These are phyloP conservation scores for Rhagoletis zephyria DNA, from an alignment of 1,140 invertebrate species.

Conservation along the genomic window DNA sequence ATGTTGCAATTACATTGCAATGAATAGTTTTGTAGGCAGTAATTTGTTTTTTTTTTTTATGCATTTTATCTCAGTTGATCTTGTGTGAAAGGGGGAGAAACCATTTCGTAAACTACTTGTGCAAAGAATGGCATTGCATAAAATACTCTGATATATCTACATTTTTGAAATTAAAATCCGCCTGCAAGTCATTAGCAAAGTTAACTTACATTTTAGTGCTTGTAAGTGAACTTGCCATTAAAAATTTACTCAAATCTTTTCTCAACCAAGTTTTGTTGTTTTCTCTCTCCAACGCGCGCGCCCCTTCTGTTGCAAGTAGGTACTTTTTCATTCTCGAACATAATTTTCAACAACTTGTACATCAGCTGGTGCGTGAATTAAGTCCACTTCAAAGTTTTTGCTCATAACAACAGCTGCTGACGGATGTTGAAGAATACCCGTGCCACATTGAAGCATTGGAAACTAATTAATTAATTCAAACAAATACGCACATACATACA, in stretches of 20 bases:
- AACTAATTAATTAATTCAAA: conserved; percentile 38
- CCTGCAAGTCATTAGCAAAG: background rate
- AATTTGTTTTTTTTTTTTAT: conserved; percentile 21
- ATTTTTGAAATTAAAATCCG: background rate
- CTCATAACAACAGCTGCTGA: conserved; percentile 10
- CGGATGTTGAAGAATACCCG: background rate
- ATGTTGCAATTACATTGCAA: conserved; percentile 33
- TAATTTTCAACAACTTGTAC: background rate
- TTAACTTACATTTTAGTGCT: background rate
- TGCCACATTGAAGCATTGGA: background rate
- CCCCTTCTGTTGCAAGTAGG: background rate
- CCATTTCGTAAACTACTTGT: background rate
- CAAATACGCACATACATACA: background rate
- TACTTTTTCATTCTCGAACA: background rate
- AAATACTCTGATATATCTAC: background rate
- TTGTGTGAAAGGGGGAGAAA: background rate
- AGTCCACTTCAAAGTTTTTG: conserved; percentile 36
- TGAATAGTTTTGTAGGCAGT: conserved; percentile 4
- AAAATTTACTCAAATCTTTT: background rate
- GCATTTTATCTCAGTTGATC: background rate
- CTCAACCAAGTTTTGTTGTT: background rate
- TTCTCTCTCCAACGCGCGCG: background rate
- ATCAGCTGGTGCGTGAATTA: conserved; percentile 22
- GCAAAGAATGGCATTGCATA: background rate
- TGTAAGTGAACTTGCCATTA: background rate